Percentiles rank a stretch among this genome's conserved stretches.
Evolutionary conservation across 2,888 invertebrate genomes (phyloP).

Genomic region (Homarus gammarus): DNA sequence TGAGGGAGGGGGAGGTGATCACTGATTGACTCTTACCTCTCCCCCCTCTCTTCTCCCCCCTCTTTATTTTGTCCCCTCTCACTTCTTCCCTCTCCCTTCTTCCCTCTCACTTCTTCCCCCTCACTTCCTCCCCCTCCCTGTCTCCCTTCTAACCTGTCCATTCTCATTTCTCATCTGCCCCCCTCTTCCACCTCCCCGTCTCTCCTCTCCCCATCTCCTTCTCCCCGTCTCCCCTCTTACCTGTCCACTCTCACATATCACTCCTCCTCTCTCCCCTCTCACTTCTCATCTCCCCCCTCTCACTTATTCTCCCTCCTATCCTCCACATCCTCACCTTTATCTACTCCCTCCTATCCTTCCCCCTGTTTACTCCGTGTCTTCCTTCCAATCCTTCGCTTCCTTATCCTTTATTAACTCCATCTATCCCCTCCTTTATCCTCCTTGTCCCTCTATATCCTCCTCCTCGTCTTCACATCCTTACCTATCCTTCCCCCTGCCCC

Average conservation of each 20-base stretch:
- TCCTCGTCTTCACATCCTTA: not conserved
- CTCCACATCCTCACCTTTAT: no score
- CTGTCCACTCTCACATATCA: no score
- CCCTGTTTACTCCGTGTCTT: no score
- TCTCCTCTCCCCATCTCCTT: not conserved
- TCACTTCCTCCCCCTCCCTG: slow-evolving; percentile 18
- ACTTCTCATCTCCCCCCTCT: no score
- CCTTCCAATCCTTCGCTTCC: not conserved
- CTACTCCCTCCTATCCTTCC: no score
- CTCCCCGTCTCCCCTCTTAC: not conserved
- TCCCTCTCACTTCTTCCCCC: slow-evolving; percentile 24
- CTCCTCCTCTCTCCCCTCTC: no score
- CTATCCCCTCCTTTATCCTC: no score
- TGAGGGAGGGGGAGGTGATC: no score
- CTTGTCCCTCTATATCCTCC: not conserved
- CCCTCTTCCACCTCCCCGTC: not conserved
- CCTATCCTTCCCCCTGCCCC: not conserved
- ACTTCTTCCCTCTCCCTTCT: slow-evolving; percentile 22
- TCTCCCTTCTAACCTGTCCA: not conserved
- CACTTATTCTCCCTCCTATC: no score
- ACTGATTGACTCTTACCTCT: no score
- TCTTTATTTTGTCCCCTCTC: no score
- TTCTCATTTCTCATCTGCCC: not conserved
- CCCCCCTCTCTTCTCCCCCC: no score
- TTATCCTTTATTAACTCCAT: not conserved